Base-by-base conservation (phyloP, 2,888 invertebrate species). In the Ophonus ardosiacus region DNA sequence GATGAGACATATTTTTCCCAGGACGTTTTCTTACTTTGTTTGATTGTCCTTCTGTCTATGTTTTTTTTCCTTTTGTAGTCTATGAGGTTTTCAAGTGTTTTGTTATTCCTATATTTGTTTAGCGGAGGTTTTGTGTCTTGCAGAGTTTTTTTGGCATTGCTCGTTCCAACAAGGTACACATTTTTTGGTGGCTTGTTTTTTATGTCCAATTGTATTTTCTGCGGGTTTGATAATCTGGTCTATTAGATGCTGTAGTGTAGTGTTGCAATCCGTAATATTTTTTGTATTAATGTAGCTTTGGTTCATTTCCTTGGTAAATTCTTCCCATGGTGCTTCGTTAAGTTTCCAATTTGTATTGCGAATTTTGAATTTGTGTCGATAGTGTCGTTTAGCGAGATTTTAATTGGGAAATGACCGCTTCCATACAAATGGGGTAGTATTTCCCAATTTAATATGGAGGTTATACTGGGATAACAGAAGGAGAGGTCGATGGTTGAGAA, bases 401-500 rank as follows among this genome's bases (percentile, higher is more conserved):
- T 81, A n/a, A 81, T 81, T 7, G 81, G 65, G 10, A 5, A 43
- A 43, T 81, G 81, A 65, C 43, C 63, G 13, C 65, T 65, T 8
- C 81, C 81, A 38, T 43, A 81, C 0, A 40, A 40, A 43, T 51
- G 43, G 7, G 81, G 43, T 18, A 63, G 43, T 6, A 43, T 63
- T 81, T 81, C 81, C 81, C 81, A 81, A n/a, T 13, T 61, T 17
- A 81, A 1, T 17, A 7, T 0, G 15, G 65, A 1, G 8, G 81
- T 21, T 65, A 65, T 1, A 13, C n/a, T 81, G 13, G 81, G 40
- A 18, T 61, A 6, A 7, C 43, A 38, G 38, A 65, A 21, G 21
- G 81, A 43, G 6, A 81, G 40, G 43, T 81, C 81, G n/a, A 81
- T 40, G 15, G 17, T 81, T 2, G 65, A 18, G 65, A 81, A 63